Base-by-base conservation (phyloP, 2,113 vertebrate genomes). In the Trachemys scripta region DNA sequence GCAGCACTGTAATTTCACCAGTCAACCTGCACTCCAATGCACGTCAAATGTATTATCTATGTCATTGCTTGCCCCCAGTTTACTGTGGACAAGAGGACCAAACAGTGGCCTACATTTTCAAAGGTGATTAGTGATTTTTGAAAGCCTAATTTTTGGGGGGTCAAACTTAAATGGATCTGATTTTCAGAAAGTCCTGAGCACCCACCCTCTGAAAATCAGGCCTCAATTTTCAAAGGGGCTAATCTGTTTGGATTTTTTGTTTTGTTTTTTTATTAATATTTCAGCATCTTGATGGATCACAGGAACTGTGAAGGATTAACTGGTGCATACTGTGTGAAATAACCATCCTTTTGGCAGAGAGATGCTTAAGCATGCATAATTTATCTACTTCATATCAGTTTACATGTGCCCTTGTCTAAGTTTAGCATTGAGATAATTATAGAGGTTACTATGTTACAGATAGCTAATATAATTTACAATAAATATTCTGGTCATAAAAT, bases 261-360 rank as follows among this genome's bases (percentile, higher is more conserved):
- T 57, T 56, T 47, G 54, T 94, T 87, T 88, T 92, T 92, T 24
- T 84, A 85, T 88, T 69, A 92, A 78, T 69, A 90, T 24, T 47
- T 80, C 91, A 5, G 5, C 45, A 84, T 65, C 87, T 87, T 51
- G 38, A 87, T n/a, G 93, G 90, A n/a, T 78, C 35, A 45, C 31
- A 6, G 20, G 47, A 38, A 85, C 90, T 49, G 92, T 93, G 69
- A 90, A 83, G 24, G 27, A 47, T 83, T 89, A 12, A 27, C n/a
- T 90, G 57, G 53, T 83, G 80, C 62, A 51, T 29, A 11, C 53
- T 84, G 10, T 49, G 56, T 86, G 62, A 90, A 92, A 47, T 82
- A 90, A 84, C 29, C 22, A 85, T 78, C 20, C n/a, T 87, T 90
- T 87, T 92, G 85, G 76, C 90, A 89, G 82, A 90, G 57, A 83